Conservation (phyloP, 2,113 vertebrate genomes). For the Pygoscelis adeliae region DNA sequence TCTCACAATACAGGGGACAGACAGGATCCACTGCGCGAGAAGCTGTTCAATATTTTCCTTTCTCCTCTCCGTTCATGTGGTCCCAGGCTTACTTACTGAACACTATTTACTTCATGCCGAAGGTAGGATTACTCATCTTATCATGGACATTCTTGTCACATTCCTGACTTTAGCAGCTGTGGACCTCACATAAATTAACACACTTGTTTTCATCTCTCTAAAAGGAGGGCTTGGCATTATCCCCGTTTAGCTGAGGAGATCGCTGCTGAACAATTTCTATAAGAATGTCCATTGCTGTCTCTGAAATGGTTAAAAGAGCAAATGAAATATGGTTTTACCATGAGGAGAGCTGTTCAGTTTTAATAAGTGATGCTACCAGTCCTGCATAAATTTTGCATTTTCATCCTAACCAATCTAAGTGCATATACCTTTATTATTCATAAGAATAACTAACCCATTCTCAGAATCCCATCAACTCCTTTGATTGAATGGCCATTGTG, state of each 20-base stretch:
- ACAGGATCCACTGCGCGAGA: background rate
- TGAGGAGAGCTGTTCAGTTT: background rate
- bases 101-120: background rate
- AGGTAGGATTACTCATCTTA: conserved; percentile 10
- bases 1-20: background rate
- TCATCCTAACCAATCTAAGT: background rate
- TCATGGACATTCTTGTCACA: conserved; percentile 11
- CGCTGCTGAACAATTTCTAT: background rate
- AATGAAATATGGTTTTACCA: background rate
- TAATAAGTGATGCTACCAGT: background rate
- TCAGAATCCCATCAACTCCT: background rate
- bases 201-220: conserved; percentile 14
- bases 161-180: background rate
- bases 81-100: background rate
- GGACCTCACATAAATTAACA: conserved; percentile 6
- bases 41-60: background rate
- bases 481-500: background rate
- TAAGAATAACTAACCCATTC: background rate
- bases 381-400: background rate
- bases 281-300: background rate
- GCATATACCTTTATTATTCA: background rate
- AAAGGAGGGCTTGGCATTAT: conserved; percentile 9
- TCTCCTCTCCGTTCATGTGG: background rate
- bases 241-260: background rate
- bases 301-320: background rate